phyloP scores from a whole-genome alignment of 2,797 vertebrate genomes.

The Cetoscarus ocellatus region DNA sequence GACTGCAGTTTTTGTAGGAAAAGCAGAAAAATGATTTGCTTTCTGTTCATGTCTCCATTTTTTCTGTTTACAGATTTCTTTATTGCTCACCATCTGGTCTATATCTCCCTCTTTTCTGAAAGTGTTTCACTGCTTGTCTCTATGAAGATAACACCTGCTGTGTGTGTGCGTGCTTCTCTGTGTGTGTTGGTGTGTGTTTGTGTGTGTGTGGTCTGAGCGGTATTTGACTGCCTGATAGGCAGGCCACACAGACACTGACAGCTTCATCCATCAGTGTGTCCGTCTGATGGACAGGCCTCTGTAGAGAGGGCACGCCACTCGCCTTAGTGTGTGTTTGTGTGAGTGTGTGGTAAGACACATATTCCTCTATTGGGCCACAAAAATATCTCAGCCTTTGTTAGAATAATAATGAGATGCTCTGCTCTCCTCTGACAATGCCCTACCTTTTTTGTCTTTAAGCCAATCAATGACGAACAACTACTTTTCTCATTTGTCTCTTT shows the following conservation, averaged over 20 bases:
- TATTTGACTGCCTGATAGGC: conserved; percentile 73
- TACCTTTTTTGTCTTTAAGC: conserved; percentile 3
- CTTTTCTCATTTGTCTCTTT: background rate
- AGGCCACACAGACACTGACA: conserved; percentile 75
- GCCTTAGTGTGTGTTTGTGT: background rate
- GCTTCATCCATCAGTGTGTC: conserved; percentile 81
- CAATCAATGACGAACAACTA: background rate
- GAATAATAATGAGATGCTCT: conserved; percentile 45
- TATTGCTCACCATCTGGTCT: conserved; percentile 27
- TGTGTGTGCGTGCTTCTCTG: conserved; percentile 24
- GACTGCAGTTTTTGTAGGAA: conserved; percentile 31
- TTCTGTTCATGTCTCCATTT: background rate
- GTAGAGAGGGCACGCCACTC: conserved; percentile 60
- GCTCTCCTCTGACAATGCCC: conserved; percentile 14
- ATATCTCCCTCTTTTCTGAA: conserved; percentile 21
- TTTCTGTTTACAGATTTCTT: conserved; percentile 21
- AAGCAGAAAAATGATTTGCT: background rate
- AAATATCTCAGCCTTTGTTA: conserved; percentile 20
- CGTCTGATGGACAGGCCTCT: conserved; percentile 72
- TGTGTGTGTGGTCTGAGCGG: conserved; percentile 70
- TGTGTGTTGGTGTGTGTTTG: conserved; percentile 18
- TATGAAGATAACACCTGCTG: conserved; percentile 1
- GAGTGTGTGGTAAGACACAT: conserved; percentile 58
- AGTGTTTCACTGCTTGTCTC: conserved; percentile 29
- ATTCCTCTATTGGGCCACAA: conserved; percentile 33